Conservation (phyloP, 1,140 invertebrate species). For the Papilio xuthus region DNA sequence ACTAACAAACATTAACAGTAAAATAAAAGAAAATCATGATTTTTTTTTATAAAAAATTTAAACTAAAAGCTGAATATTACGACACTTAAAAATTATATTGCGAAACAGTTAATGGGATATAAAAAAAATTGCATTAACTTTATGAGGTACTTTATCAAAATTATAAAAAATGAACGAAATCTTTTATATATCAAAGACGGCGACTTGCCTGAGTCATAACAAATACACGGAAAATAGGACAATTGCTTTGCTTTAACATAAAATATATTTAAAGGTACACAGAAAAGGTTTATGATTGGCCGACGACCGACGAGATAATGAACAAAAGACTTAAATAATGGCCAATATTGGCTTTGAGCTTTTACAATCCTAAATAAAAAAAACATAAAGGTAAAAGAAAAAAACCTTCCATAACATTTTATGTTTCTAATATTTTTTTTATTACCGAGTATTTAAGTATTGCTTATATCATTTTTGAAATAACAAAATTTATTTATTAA, state of each 20-base stretch:
- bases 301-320: background rate
- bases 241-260: slow-evolving; percentile 10
- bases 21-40: background rate
- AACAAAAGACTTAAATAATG: background rate
- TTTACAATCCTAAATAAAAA: background rate
- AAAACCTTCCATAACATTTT: background rate
- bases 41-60: background rate
- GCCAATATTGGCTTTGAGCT: background rate
- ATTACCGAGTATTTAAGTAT: background rate
- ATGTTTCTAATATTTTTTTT: background rate
- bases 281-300: slow-evolving; percentile 3
- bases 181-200: background rate
- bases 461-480: background rate
- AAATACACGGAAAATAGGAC: slow-evolving; percentile 12
- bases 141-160: slow-evolving; percentile 17
- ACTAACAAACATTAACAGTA: background rate
- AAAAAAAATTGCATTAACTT: slow-evolving; percentile 8
- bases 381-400: background rate
- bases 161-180: slow-evolving; percentile 16
- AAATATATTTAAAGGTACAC: slow-evolving; percentile 1
- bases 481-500: background rate
- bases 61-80: background rate
- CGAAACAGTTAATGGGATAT: slow-evolving; percentile 11
- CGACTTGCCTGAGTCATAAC: slow-evolving; percentile 2
- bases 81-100: background rate